Base-by-base conservation (phyloP, 2,797 vertebrate genomes). In the Eidolon dupreanum region DNA sequence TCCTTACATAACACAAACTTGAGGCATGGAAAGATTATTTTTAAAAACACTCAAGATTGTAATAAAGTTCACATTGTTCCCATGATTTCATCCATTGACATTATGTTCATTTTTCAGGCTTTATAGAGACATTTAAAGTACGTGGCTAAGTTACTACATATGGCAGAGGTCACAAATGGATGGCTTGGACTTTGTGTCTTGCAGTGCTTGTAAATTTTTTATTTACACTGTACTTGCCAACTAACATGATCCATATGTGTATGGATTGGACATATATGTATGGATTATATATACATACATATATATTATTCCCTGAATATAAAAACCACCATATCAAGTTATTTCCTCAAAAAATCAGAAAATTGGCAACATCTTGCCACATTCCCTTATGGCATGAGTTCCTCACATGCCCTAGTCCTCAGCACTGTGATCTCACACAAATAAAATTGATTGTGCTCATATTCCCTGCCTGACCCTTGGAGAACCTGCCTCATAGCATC, bases 291-390 rank as follows among this genome's bases (percentile, higher is more conserved):
- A 41, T 16, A 61, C 1, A 17, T 31, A 28, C 33, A 91, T 68
- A 38, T 16, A 46, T 46, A 51, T 77, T 77, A 46, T 46, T 46
- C n/a, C 63, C 22, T 65, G 59, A 71, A 57, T 88, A 88, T 26
- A 61, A 88, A 93, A 83, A 81, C 15, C 20, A 84, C 11, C 33
- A 9, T 74, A 43, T 85, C 19, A 81, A 93, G 11, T 66, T 71
- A 53, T 89, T 55, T 82, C 36, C 31, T 63, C 12, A 24, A 66
- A 88, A 95, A 94, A 65, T 57, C 57, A 77, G 46, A 94, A 94
- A 66, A 88, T 8, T 93, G 43, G 66, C 20, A 63, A 59, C 31
- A 57, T 43, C 41, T 66, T 95, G 31, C 46, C 46, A 79, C 5
- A 16, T 75, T 94, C 57, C 65, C 43, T 51, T 26, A 79, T 31